phyloP scores from a whole-genome alignment of 2,113 vertebrate genomes.

The Tachycineta bicolor region DNA sequence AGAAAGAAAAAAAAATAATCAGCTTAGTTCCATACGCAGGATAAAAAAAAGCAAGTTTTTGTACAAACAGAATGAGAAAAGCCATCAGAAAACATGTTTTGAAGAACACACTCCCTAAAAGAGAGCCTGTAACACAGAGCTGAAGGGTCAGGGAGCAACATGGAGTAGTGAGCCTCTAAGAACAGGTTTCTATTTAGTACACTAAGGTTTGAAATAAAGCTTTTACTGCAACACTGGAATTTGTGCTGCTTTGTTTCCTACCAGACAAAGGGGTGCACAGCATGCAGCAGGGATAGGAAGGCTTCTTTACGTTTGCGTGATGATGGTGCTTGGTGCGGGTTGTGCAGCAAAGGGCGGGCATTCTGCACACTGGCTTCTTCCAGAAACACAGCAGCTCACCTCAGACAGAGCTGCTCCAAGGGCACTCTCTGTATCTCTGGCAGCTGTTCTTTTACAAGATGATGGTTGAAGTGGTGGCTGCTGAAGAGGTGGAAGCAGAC shows the following conservation, averaged over 20 bases:
- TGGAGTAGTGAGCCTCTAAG: background rate
- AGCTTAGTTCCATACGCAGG: background rate
- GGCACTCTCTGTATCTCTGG: constrained; percentile 96
- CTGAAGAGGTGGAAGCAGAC: constrained; percentile 97
- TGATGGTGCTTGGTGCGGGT: background rate
- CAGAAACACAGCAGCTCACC: constrained; percentile 70
- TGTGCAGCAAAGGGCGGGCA: background rate
- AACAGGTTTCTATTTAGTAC: background rate
- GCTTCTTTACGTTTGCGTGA: background rate
- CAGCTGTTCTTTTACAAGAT: constrained; percentile 88
- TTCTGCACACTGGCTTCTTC: background rate
- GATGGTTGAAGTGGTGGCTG: constrained; percentile 90
- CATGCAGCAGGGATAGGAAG: background rate
- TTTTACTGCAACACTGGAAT: background rate
- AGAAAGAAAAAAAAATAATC: background rate
- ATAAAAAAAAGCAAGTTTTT: background rate
- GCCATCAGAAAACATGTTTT: background rate
- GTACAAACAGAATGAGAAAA: background rate
- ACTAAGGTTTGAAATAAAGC: background rate
- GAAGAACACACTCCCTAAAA: background rate
- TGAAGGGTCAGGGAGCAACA: background rate
- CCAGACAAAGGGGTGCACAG: background rate
- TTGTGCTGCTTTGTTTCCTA: background rate
- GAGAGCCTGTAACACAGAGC: accelerated
- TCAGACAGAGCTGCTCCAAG: constrained; percentile 94